phyloP scores from a whole-genome alignment of 2,888 invertebrate species.

The Seira musarum region DNA sequence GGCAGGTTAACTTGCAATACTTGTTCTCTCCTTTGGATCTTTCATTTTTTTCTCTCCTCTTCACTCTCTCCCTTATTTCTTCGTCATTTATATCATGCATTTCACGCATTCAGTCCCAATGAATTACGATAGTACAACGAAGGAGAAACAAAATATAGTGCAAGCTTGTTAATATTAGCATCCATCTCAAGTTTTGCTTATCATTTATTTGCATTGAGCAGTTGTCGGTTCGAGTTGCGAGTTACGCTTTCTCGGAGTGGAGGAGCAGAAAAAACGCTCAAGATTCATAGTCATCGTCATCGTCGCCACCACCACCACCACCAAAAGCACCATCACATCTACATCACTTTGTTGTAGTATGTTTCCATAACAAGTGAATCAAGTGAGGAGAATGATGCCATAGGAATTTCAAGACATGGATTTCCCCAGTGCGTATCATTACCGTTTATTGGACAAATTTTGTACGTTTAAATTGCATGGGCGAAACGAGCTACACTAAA shows the following conservation, averaged over 20 bases:
- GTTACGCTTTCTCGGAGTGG: not conserved
- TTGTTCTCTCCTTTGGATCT: constrained; percentile 7
- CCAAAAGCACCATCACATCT: no score
- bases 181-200: not conserved
- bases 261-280: not conserved
- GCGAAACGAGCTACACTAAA: no score
- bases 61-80: constrained; percentile 31
- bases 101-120: not conserved
- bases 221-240: not conserved
- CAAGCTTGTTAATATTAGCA: not conserved
- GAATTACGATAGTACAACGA: not conserved
- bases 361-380: no score
- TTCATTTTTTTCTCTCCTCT: constrained; percentile 30
- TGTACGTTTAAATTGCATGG: no score
- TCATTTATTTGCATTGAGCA: constrained; percentile 15
- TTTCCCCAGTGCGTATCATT: no score
- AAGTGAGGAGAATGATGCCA: no score
- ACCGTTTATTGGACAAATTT: no score
- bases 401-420: no score
- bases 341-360: no score
- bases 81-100: not conserved
- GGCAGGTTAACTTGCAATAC: constrained; percentile 15
- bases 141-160: not conserved
- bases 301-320: no score
- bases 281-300: not conserved